A percentile compares a stretch with the other conserved stretches of the same genome.
These are phyloP conservation scores for Menura novaehollandiae DNA, from an alignment of 2,113 vertebrate species.

Conservation along the genomic window DNA sequence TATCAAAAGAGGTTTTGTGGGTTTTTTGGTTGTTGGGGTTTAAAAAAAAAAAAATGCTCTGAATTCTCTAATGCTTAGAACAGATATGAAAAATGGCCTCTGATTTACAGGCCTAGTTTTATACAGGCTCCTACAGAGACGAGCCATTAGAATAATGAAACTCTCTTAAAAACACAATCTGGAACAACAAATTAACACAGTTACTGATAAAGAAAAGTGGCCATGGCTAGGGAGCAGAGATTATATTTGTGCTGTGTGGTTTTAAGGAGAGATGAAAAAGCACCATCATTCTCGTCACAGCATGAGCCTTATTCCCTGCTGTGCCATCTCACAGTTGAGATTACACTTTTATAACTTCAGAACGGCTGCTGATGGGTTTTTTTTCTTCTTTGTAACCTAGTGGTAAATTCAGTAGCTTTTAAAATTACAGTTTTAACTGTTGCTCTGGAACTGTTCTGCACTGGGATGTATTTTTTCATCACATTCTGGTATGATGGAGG, in stretches of 20 bases:
- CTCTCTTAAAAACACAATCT: background rate
- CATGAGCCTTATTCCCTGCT: background rate
- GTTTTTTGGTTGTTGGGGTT: background rate
- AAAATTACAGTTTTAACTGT: constrained; percentile 24
- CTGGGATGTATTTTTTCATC: background rate
- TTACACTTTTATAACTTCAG: constrained; percentile 5
- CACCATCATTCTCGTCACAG: background rate
- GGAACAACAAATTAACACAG: background rate
- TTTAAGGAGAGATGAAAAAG: constrained; percentile 20
- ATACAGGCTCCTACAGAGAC: background rate
- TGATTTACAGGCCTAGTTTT: background rate
- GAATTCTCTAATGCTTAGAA: background rate
- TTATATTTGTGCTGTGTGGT: background rate
- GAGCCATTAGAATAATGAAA: constrained; percentile 4
- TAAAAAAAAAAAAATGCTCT: fast-evolving
- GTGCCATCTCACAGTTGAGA: background rate
- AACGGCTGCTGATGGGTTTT: background rate
- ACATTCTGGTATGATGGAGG: background rate
- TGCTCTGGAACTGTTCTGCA: background rate
- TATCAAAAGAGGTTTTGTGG: background rate
- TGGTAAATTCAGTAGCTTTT: constrained; percentile 1
- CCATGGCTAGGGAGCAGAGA: background rate
- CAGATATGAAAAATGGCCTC: background rate
- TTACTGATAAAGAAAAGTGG: background rate
- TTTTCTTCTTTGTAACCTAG: background rate